Evolutionary conservation across 2,797 vertebrate genomes (phyloP).

Genomic region (Heteromormyrus szaboi): DNA sequence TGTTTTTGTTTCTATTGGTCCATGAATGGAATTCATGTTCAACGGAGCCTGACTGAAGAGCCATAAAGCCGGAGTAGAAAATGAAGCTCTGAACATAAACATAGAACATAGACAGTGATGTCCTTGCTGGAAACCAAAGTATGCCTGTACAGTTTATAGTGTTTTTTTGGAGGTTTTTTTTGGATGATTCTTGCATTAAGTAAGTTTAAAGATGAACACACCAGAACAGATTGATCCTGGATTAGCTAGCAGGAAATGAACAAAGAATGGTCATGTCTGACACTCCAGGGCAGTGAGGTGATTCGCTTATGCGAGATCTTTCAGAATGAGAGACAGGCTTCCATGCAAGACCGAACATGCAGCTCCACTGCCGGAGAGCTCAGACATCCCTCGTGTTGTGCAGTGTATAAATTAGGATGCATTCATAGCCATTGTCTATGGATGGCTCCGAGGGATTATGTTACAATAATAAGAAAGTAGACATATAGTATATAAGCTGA

Average conservation of each 20-base stretch:
- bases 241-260: background rate
- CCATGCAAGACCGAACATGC: background rate
- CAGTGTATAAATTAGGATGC: background rate
- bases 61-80: background rate
- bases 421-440: background rate
- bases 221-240: background rate
- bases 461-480: too few relatives aligned
- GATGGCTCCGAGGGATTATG: background rate
- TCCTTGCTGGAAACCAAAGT: background rate
- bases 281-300: background rate
- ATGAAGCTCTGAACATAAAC: background rate
- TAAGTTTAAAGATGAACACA: background rate
- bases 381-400: background rate
- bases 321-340: background rate
- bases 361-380: background rate
- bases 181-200: background rate
- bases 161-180: background rate
- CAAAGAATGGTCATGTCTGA: background rate
- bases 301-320: background rate
- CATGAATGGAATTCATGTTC: background rate
- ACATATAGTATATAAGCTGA: background rate
- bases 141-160: background rate
- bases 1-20: background rate
- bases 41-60: background rate
- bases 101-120: background rate